These are phyloP conservation scores for Oncorhynchus mykiss DNA, from an alignment of 2,113 vertebrate genomes.

Conservation along the genomic window DNA sequence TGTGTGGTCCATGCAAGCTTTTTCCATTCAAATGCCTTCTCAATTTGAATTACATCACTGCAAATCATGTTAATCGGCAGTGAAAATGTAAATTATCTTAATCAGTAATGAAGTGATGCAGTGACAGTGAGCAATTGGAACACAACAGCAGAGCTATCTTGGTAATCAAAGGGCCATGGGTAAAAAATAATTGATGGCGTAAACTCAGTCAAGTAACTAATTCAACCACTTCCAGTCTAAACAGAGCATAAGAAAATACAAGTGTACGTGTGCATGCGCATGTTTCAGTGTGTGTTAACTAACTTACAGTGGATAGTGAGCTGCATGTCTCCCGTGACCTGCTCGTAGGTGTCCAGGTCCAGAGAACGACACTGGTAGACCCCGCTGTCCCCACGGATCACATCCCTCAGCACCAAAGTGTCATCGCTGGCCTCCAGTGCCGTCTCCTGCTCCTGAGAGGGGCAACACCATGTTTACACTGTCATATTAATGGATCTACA, in stretches of 20 bases:
- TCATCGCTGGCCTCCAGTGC: constrained; percentile 50
- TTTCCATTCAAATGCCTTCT: too few relatives aligned
- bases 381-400: constrained; percentile 76
- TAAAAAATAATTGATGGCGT: not conserved
- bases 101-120: too few relatives aligned
- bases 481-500: too few relatives aligned
- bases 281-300: not conserved
- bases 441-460: constrained; percentile 36
- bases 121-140: too few relatives aligned
- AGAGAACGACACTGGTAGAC: constrained; percentile 78
- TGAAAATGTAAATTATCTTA: too few relatives aligned
- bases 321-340: constrained; percentile 66
- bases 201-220: too few relatives aligned
- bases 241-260: not conserved
- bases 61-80: too few relatives aligned
- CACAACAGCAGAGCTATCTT: not conserved
- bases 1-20: too few relatives aligned
- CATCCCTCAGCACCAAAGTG: constrained; percentile 65
- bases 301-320: constrained; percentile 90
- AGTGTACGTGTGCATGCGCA: not conserved
- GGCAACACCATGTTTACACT: not conserved
- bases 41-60: too few relatives aligned
- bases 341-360: constrained; percentile 48
- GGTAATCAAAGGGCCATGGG: not conserved
- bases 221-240: not conserved